Evolutionary conservation across 2,888 invertebrate species (phyloP), one percentile per base, ranked within the genome.

Genomic region (Octodonta nipae): DNA sequence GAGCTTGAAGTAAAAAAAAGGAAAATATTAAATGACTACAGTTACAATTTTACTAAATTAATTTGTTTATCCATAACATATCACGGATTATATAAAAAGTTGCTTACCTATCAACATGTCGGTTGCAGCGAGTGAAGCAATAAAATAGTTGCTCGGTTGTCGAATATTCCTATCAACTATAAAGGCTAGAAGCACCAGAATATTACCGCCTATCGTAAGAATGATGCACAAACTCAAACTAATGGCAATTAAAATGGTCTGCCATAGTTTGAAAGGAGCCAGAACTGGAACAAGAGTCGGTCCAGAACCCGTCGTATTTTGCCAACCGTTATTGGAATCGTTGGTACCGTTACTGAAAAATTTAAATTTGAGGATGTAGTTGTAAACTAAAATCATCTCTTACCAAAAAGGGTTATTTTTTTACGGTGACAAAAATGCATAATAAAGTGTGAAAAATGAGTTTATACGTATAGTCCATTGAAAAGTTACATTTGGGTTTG

Each of bases 141-240:
- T 95, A 70, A 96, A 98, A 67, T 96, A 98, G 68, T 98, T 98
- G 62, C 93, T 93, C 15, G 98, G 96, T 58, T 96, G 95, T 34
- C 98, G 68, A 51, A 87, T 87, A 44, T 84, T 82, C 37, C 92
- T 69, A 63, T 93, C 95, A 26, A 95, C 86, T 40, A 92, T 80
- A 63, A 96, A 96, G 27, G 93, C 91, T 47, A 93, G 66, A 33
- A 96, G 72, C 34, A 96, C 95, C 41, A 98, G 72, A 33, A 95
- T 85, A 60, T 98, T 98, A 33, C 98, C 98, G 40, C 84, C 80
- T 38, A 95, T 83, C 1, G 95, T 95, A 43, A 93, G 69, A 26
- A 95, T 69, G 48, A 92, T 91, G 58, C 91, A 89, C 41, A 88
- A 67, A 15, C 82, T 79, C 42, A 93, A 70, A 52, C 85, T 79